phyloP scores from a whole-genome alignment of 2,797 vertebrate species.

The Fratercula arctica region DNA sequence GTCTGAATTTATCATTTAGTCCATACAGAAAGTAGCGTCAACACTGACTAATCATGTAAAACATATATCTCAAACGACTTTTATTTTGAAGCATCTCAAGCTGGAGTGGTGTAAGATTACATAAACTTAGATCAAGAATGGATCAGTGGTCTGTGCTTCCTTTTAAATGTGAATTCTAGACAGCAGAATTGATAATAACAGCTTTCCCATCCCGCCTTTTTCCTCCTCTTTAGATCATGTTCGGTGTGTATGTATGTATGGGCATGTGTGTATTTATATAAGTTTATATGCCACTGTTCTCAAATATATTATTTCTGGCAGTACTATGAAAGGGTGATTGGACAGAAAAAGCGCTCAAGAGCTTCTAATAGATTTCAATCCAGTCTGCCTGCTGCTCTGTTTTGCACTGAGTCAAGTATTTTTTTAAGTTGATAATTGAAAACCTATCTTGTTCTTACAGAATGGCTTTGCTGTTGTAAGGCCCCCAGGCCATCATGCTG shows the following conservation, averaged over 20 bases:
- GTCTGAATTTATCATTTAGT: conserved; percentile 61
- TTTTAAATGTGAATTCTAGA: not conserved
- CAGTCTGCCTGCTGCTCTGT: conserved; percentile 31
- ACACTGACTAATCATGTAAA: not conserved
- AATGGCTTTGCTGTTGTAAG: conserved; percentile 84
- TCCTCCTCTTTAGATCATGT: not conserved
- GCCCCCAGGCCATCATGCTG: conserved; percentile 82
- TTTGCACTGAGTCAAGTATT: conserved; percentile 18
- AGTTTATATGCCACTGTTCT: conserved; percentile 32
- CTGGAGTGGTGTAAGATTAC: not conserved
- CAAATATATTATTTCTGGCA: conserved; percentile 45
- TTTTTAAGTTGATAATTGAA: conserved; percentile 71
- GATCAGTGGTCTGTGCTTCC: not conserved
- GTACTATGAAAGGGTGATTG: conserved; percentile 17
- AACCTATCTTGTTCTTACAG: conserved; percentile 79
- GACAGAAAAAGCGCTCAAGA: conserved; percentile 27
- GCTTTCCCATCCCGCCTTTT: conserved; percentile 7
- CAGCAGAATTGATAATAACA: not conserved
- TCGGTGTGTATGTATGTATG: not conserved
- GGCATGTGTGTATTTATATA: not conserved
- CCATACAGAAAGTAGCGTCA: not conserved
- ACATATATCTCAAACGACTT: not conserved
- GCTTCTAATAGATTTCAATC: conserved; percentile 13
- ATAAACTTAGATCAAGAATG: conserved; percentile 7
- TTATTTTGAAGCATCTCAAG: not conserved